phyloP scores from a whole-genome alignment of 2,797 vertebrate species.

The Moxostoma hubbsi region DNA sequence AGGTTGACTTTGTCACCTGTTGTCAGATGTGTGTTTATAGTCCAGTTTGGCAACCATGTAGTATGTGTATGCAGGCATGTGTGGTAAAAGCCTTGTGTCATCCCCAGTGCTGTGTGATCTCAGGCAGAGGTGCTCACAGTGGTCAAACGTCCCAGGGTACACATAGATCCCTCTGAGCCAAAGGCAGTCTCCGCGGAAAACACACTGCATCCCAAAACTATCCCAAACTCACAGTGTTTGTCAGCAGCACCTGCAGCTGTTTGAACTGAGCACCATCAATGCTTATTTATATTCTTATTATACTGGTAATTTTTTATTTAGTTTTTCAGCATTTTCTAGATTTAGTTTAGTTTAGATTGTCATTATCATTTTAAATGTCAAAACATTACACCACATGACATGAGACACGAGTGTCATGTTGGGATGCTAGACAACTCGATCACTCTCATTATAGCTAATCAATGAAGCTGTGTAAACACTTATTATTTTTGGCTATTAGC shows the following conservation, averaged over 20 bases:
- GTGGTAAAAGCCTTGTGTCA: slow-evolving; percentile 5
- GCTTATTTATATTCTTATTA: too few relatives aligned
- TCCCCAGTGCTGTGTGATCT: slow-evolving; percentile 52
- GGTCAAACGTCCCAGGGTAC: slow-evolving; percentile 59
- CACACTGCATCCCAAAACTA: not conserved
- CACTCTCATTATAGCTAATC: too few relatives aligned
- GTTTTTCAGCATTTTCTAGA: too few relatives aligned
- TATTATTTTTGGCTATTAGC: not conserved
- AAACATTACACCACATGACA: too few relatives aligned
- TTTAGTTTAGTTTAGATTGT: too few relatives aligned
- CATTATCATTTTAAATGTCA: too few relatives aligned
- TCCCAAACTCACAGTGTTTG: not conserved
- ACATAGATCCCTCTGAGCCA: slow-evolving; percentile 22
- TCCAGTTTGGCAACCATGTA: not conserved
- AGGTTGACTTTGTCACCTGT: not conserved
- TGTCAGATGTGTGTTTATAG: slow-evolving; percentile 24
- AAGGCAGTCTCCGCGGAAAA: slow-evolving; percentile 6
- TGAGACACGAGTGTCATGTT: too few relatives aligned
- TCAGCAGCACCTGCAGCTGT: too few relatives aligned
- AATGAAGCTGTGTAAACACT: too few relatives aligned
- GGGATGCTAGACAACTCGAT: too few relatives aligned
- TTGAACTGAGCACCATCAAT: too few relatives aligned
- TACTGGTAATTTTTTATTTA: too few relatives aligned
- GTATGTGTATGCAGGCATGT: slow-evolving; percentile 21
- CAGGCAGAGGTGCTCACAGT: slow-evolving; percentile 72